These are phyloP conservation scores for Protonibea diacanthus DNA, from an alignment of 2,797 vertebrate species.

Conservation along the genomic window DNA sequence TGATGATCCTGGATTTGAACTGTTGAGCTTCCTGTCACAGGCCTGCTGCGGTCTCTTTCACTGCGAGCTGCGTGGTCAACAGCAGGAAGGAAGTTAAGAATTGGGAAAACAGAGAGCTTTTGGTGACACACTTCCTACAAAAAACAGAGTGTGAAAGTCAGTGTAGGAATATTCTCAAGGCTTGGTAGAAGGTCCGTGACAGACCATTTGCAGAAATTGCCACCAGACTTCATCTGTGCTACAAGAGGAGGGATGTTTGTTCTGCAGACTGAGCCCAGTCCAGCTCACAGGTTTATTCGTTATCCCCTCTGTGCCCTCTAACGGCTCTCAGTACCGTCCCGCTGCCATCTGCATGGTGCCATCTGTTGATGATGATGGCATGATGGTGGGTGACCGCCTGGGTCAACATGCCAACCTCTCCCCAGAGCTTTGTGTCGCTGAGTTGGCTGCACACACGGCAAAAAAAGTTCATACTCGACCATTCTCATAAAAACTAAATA, in stretches of 20 bases:
- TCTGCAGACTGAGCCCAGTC: too few relatives aligned
- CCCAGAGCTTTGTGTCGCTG: background rate
- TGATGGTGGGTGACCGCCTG: conserved; percentile 17
- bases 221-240: background rate
- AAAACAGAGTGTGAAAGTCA: background rate
- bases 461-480: background rate
- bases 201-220: background rate
- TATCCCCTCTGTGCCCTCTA: conserved; percentile 19
- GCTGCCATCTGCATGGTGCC: conserved; percentile 57
- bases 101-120: conserved; percentile 14
- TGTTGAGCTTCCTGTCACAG: conserved; percentile 31
- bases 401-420: conserved; percentile 23
- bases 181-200: background rate
- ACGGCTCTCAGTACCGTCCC: conserved; percentile 23
- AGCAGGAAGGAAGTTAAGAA: conserved; percentile 33
- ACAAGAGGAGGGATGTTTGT: background rate
- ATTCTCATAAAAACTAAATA: too few relatives aligned
- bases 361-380: conserved; percentile 47
- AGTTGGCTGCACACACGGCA: background rate
- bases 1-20: conserved; percentile 42
- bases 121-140: conserved; percentile 29
- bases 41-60: background rate
- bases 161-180: background rate
- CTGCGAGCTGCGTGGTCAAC: background rate
- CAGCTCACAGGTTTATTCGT: background rate